These are phyloP conservation scores for Chaetodon trifascialis DNA, from an alignment of 2,113 vertebrate genomes.

Conservation along the genomic window DNA sequence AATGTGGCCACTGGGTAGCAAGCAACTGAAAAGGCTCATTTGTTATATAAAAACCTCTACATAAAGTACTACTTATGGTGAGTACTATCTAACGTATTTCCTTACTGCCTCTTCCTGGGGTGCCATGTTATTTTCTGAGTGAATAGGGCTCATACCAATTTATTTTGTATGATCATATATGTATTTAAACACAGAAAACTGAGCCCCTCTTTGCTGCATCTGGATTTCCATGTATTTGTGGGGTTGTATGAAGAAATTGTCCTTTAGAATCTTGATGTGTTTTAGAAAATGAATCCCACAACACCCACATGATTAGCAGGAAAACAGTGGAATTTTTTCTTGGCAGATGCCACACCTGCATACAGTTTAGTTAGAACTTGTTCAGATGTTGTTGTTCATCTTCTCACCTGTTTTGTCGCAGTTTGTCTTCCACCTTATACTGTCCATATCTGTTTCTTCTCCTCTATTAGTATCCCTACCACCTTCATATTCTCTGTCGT, in stretches of 20 bases:
- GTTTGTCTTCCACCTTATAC: neutral
- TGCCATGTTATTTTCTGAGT: neutral
- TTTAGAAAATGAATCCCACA: neutral
- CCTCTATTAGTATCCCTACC: neutral
- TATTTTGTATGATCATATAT: neutral
- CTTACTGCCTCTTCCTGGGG: neutral
- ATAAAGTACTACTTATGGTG: neutral
- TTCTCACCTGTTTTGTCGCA: conserved; percentile 1
- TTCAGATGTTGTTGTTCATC: neutral
- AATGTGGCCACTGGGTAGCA: neutral
- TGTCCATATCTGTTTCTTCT: neutral
- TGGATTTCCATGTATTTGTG: neutral
- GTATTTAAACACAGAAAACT: neutral
- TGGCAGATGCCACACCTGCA: neutral
- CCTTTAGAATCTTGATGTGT: neutral
- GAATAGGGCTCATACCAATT: too few relatives aligned
- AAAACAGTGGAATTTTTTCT: neutral
- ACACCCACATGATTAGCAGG: neutral
- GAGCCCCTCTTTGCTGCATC: neutral
- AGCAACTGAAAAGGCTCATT: neutral
- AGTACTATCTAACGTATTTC: neutral
- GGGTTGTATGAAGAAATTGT: neutral
- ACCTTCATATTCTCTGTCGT: neutral
- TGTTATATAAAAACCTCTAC: neutral
- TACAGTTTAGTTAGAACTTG: neutral